Base-by-base conservation (phyloP, 2,888 invertebrate genomes). In the Microplitis manilae region DNA sequence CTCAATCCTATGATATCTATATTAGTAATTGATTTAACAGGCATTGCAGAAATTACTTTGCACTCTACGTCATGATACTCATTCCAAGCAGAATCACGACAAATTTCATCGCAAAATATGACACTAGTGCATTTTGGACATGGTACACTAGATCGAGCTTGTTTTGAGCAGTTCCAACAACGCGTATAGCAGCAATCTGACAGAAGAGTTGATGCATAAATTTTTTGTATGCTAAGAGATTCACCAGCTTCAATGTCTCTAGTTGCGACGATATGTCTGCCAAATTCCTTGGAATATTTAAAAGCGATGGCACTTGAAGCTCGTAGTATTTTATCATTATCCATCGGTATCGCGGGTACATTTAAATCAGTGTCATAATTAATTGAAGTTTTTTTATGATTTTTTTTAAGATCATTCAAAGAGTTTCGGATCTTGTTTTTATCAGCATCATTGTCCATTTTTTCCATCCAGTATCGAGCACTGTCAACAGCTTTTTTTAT, bases 181-280 rank as follows among this genome's bases (percentile, higher is more conserved):
- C 38, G 38, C 5, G 8, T 4, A 30, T 65, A 65, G 2, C 20
- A 30, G 13, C 20, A 13, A 13, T 65, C 8, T 9, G 1, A 6
- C 7, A 8, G 6, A 20, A 65, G 8, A 13, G 13, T 13, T 13
- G 20, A 6, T 2, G 7, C 65, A 65, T 38, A 65, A 7, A 38
- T 6, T 65, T 38, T 20, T 8, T 65, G 30, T 2, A 65, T 30
- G 20, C 17, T 30, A 30, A 65, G 2, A 6, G 13, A 7, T 30
- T 65, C 65, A 13, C 65, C 65, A 65, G 65, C 65, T 13, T 65
- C 9, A 13, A 65, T 65, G 13, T 65, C 65, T 65, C 38, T 6
- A 5, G 9, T 13, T 20, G 65, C 65, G 38, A 65, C 65, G 13
- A 65, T 9, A 30, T 65, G 38, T 30, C 38, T 30, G 6, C 65